Evolutionary conservation across 2,113 vertebrate genomes (phyloP).

Genomic region (Harpagus bidentatus): DNA sequence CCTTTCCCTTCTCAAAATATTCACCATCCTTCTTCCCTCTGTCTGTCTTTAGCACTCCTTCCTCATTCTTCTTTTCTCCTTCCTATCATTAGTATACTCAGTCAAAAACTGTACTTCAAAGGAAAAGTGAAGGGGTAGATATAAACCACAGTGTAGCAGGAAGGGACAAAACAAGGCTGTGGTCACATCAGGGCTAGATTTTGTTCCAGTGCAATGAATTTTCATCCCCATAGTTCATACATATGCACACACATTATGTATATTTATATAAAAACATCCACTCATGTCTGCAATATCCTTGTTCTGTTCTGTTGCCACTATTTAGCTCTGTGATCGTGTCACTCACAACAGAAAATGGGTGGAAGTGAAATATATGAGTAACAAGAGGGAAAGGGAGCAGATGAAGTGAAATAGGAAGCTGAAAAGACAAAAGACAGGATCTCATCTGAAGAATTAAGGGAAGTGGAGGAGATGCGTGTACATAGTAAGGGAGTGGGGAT

Average conservation of each 20-base stretch:
- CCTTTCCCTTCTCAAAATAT: not conserved
- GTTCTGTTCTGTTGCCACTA: not conserved
- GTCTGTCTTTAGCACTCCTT: not conserved
- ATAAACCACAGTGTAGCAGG: not conserved
- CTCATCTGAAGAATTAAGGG: not conserved
- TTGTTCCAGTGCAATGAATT: not conserved
- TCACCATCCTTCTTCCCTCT: not conserved
- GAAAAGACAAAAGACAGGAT: not conserved
- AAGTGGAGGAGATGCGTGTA: not conserved
- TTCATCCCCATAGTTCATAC: too few species aligned
- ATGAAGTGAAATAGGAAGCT: not conserved
- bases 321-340: not conserved
- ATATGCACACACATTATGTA: not conserved
- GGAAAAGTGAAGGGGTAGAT: not conserved
- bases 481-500: not conserved
- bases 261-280: not conserved
- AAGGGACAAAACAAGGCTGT: not conserved
- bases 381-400: not conserved
- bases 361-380: not conserved
- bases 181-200: not conserved
- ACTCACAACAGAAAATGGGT: not conserved
- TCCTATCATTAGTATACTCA: not conserved
- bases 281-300: not conserved
- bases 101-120: not conserved
- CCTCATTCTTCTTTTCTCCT: not conserved